Evolutionary conservation across 2,797 vertebrate genomes (phyloP).

Genomic region (Balearica regulorum): DNA sequence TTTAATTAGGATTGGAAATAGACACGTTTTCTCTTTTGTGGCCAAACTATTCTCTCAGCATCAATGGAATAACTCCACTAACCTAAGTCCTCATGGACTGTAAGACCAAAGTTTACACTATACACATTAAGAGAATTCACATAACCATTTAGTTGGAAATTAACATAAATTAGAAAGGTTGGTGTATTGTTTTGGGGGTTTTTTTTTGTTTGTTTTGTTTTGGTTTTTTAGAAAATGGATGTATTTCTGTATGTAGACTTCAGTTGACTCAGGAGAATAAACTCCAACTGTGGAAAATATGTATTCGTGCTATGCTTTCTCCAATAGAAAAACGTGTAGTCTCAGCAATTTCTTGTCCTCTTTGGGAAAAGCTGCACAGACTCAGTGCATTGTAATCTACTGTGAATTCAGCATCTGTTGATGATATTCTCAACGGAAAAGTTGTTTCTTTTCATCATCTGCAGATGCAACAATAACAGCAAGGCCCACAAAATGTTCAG

Average conservation of each 20-base stretch:
- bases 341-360: constrained; percentile 15
- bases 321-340: not conserved
- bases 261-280: not conserved
- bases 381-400: not conserved
- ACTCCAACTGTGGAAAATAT: not conserved
- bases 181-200: not conserved
- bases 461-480: constrained; percentile 6
- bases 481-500: not conserved
- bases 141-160: not conserved
- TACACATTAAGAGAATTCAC: not conserved
- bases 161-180: not conserved
- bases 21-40: not conserved
- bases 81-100: not conserved
- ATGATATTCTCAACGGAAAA: constrained; percentile 1
- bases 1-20: not conserved
- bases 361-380: not conserved
- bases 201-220: no score
- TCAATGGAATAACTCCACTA: not conserved
- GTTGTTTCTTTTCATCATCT: constrained; percentile 3
- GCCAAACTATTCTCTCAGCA: not conserved
- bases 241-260: not conserved
- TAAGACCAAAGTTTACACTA: not conserved
- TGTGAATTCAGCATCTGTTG: constrained; percentile 46
- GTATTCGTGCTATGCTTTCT: not conserved
- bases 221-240: not conserved